phyloP scores from a whole-genome alignment of 2,888 invertebrate species.

The Empis stercorea region DNA sequence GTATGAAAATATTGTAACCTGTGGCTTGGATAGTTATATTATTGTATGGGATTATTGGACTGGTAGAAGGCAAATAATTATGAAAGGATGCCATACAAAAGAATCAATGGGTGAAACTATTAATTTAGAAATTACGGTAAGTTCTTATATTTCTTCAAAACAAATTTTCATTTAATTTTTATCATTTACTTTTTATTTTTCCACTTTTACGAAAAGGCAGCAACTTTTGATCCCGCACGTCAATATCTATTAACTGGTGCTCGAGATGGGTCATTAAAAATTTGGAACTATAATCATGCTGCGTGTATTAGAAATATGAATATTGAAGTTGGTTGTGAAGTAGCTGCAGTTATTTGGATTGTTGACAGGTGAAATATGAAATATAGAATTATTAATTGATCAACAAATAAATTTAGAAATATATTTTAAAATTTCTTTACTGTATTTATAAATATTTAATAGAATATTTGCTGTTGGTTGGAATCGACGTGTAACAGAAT shows the following conservation, averaged over 20 bases:
- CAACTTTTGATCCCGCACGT: constrained; percentile 53
- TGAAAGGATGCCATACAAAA: constrained; percentile 50
- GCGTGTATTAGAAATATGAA: constrained; percentile 55
- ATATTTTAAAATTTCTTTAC: constrained; percentile 16
- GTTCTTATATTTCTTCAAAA: no score
- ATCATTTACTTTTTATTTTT: no score
- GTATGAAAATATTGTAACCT: constrained; percentile 61
- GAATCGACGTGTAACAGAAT: constrained; percentile 61
- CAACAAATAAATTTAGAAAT: not conserved
- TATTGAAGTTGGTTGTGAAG: constrained; percentile 47
- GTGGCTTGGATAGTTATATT: constrained; percentile 66
- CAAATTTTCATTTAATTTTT: no score
- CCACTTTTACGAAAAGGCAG: constrained; percentile 27
- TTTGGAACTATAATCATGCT: constrained; percentile 79
- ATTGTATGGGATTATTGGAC: constrained; percentile 67
- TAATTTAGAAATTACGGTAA: constrained; percentile 27
- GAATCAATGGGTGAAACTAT: constrained; percentile 32
- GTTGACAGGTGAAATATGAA: constrained; percentile 42
- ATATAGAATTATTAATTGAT: no score
- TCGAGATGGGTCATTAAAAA: constrained; percentile 57
- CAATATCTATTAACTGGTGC: constrained; percentile 67
- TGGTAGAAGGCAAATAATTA: constrained; percentile 61
- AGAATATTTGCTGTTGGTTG: constrained; percentile 68
- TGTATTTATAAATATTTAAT: not conserved
- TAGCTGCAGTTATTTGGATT: constrained; percentile 46